Conservation (phyloP, 2,113 vertebrate species). For the Cathartes aura region DNA sequence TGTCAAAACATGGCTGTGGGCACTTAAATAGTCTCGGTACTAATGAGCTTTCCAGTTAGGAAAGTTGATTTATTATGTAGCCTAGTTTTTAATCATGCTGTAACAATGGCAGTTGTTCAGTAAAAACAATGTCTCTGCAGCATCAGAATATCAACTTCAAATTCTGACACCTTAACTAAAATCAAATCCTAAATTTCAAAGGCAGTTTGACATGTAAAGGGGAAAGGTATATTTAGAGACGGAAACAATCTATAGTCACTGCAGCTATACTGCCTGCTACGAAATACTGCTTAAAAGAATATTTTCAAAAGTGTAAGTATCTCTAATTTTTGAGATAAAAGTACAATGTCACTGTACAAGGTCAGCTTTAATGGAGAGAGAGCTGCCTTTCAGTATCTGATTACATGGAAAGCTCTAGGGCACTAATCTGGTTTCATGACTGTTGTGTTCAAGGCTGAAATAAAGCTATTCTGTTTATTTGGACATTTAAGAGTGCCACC, state of each 20-base stretch:
- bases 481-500: neutral
- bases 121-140: neutral
- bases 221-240: neutral
- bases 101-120: neutral
- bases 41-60: constrained; percentile 11
- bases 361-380: constrained; percentile 44
- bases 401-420: constrained; percentile 14
- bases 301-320: neutral
- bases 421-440: constrained; percentile 4
- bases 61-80: constrained; percentile 31
- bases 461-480: neutral
- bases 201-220: neutral
- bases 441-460: constrained; percentile 19
- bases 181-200: neutral
- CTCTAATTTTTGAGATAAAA: constrained; percentile 42
- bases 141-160: neutral
- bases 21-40: constrained; percentile 4
- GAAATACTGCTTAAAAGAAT: neutral
- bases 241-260: neutral
- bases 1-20: neutral
- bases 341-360: neutral
- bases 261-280: neutral
- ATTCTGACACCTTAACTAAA: neutral
- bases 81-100: neutral
- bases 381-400: neutral